These are phyloP conservation scores for Trematomus bernacchii DNA, from an alignment of 2,797 vertebrate genomes.

Conservation along the genomic window DNA sequence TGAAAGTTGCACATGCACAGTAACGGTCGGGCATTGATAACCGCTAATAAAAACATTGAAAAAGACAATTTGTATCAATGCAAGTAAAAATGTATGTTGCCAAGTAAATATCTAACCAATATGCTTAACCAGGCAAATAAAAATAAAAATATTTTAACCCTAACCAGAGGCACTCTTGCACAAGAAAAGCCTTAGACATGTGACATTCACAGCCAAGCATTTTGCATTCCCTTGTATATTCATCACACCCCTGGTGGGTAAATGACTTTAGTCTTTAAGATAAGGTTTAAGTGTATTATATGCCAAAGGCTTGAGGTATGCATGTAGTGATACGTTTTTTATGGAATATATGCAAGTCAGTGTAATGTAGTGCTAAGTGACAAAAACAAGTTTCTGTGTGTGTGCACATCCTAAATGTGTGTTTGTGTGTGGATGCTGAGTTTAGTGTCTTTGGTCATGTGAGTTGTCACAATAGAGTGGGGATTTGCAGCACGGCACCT, in stretches of 20 bases:
- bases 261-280: neutral
- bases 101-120: too few species aligned
- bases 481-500: conserved; percentile 58
- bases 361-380: neutral
- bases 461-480: conserved; percentile 54
- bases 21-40: too few species aligned
- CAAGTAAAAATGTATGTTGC: too few species aligned
- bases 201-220: neutral
- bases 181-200: too few species aligned
- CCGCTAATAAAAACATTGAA: too few species aligned
- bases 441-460: conserved; percentile 61
- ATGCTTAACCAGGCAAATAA: too few species aligned
- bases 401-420: neutral
- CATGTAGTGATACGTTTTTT: neutral
- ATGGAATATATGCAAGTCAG: neutral
- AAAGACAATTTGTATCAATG: too few species aligned
- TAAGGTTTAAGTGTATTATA: neutral
- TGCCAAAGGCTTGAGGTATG: neutral
- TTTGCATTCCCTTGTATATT: neutral
- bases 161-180: too few species aligned
- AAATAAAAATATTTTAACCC: too few species aligned
- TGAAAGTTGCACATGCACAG: too few species aligned
- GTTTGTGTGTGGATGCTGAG: conserved; percentile 8
- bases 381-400: conserved; percentile 9
- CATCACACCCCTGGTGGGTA: neutral